Evolutionary conservation across 2,888 invertebrate genomes (phyloP), one percentile per base, ranked within the genome.

Genomic region (Metellina segmentata): DNA sequence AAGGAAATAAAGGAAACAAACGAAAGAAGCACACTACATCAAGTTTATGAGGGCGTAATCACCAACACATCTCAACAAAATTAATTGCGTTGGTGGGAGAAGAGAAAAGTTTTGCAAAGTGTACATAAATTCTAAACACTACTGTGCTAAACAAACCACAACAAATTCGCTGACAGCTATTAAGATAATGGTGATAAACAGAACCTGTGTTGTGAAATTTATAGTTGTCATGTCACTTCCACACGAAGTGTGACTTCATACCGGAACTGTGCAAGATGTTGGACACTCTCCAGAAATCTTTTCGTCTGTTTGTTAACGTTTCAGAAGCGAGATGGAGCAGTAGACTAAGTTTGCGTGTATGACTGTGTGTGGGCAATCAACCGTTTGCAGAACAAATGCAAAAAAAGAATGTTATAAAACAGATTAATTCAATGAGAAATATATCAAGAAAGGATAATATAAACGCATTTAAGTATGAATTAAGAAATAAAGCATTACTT

Each of bases 131-230:
- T 61, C 61, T 9, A 9, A 16, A 7, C 61, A 5, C 61, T 16
- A 11, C 61, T 49, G 20, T 20, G 78, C 20, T 53, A 20, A 53
- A 19, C 52, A 19, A 34, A 61, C 52, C 51, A 53, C 85, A 74
- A 19, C 74, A 85, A 53, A 61, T 70, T 7, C 48, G 16, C 20
- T 75, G 72, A 61, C 74, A 53, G 75, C 85, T 74, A 75, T 85
- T 85, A 72, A 75, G 85, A 85, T 85, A 75, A 75, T 85, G 8
- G 51, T 53, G 74, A 85, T 85, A 13, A 53, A 61, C 53, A 61
- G 69, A 78, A 61, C 61, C 61, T 78, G 52, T 51, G 52, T 16
- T 51, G 7, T 19, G 52, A 52, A 78, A 78, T 78, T 34, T 78
- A 16, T 52, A 78, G 16, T 78, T 78, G n/a, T n/a, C 52, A 52